phyloP scores from a whole-genome alignment of 2,888 invertebrate genomes.

The Diarsia brunnea region DNA sequence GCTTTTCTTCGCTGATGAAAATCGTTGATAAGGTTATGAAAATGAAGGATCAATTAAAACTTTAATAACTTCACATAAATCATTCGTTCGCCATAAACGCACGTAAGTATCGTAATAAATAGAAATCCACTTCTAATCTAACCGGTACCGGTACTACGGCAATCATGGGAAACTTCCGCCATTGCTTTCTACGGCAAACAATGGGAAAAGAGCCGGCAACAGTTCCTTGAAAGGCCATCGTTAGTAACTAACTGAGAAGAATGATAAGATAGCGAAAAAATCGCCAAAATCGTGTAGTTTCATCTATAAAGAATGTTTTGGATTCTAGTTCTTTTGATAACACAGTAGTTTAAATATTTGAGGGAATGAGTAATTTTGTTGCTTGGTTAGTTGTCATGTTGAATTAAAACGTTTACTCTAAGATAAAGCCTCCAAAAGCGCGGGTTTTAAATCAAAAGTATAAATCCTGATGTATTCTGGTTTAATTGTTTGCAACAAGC shows the following conservation, averaged over 20 bases:
- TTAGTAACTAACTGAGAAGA: slow-evolving; percentile 55
- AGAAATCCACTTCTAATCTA: slow-evolving; percentile 28
- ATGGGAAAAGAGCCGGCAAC: slow-evolving; percentile 36
- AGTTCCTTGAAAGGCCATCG: slow-evolving; percentile 54
- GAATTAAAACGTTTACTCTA: too few species aligned
- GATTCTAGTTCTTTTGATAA: slow-evolving; percentile 12
- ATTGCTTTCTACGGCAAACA: slow-evolving; percentile 51
- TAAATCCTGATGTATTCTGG: too few species aligned
- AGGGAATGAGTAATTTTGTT: slow-evolving; percentile 23
- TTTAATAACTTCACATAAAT: slow-evolving; percentile 26
- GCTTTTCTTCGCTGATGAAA: too few species aligned
- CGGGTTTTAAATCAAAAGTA: too few species aligned
- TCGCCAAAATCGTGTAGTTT: slow-evolving; percentile 26
- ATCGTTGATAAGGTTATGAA: not conserved
- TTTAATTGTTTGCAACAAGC: too few species aligned
- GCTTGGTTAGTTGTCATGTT: too few species aligned
- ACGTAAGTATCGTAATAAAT: slow-evolving; percentile 15
- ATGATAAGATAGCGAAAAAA: slow-evolving; percentile 50
- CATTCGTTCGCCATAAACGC: slow-evolving; percentile 11
- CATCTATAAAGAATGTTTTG: slow-evolving; percentile 42
- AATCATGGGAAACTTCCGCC: slow-evolving; percentile 44
- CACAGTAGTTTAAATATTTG: slow-evolving; percentile 5
- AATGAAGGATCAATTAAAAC: not conserved
- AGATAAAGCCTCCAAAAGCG: too few species aligned
- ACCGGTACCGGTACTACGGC: too few species aligned